phyloP scores from a whole-genome alignment of 2,888 invertebrate species.

The Drosophila recens region DNA sequence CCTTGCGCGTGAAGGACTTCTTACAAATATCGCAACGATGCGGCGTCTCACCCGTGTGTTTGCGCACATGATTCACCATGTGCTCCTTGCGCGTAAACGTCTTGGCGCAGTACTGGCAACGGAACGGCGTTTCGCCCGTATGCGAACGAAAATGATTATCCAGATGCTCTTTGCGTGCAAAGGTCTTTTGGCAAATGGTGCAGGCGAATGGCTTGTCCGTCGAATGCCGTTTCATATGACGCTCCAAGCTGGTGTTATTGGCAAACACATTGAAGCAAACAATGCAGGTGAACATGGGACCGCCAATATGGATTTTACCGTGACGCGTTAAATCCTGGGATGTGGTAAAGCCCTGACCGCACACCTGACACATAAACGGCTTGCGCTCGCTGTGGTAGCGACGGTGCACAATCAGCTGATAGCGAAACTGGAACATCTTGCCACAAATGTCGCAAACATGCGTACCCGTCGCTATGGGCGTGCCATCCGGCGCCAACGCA shows the following conservation, averaged over 20 bases:
- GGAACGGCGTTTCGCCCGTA: slow-evolving; percentile 93
- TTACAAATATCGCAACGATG: slow-evolving; percentile 94
- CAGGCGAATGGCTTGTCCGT: slow-evolving; percentile 95
- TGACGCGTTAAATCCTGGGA: slow-evolving; percentile 92
- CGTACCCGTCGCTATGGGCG: slow-evolving; percentile 87
- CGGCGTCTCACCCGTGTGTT: slow-evolving; percentile 93
- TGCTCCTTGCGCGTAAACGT: slow-evolving; percentile 94
- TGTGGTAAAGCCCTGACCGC: slow-evolving; percentile 93
- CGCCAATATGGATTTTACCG: slow-evolving; percentile 93
- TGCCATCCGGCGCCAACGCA: slow-evolving; percentile 86
- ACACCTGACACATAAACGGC: slow-evolving; percentile 92
- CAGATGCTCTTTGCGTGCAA: slow-evolving; percentile 94
- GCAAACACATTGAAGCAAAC: slow-evolving; percentile 91
- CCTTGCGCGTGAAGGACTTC: slow-evolving; percentile 94
- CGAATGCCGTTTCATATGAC: slow-evolving; percentile 92
- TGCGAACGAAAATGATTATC: slow-evolving; percentile 94
- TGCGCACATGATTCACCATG: slow-evolving; percentile 93
- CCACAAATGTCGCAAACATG: slow-evolving; percentile 94
- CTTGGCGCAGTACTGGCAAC: slow-evolving; percentile 94
- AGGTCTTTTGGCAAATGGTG: slow-evolving; percentile 93
- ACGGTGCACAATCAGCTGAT: slow-evolving; percentile 94
- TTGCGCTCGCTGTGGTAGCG: slow-evolving; percentile 94
- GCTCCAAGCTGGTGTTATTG: slow-evolving; percentile 89
- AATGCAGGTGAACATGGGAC: slow-evolving; percentile 90
- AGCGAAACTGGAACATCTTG: slow-evolving; percentile 94